Percentiles rank a stretch among this genome's conserved stretches.
Conservation (phyloP, 2,797 vertebrate genomes). For the Cynodonichthys magdalenae region DNA sequence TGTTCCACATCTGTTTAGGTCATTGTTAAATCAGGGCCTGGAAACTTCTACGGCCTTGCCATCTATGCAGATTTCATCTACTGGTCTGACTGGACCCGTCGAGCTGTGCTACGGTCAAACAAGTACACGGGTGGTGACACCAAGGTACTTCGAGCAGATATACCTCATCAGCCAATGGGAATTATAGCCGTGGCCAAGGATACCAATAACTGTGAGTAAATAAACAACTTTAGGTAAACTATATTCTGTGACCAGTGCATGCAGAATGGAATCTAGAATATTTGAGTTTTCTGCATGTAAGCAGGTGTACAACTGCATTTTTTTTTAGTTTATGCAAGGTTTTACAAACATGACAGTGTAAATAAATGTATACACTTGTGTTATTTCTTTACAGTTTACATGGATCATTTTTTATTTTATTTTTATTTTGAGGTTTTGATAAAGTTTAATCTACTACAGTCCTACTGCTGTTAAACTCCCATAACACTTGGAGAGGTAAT, state of each 20-base stretch:
- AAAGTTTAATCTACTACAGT: constrained; percentile 3
- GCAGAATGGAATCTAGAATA: constrained; percentile 30
- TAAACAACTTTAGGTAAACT: constrained; percentile 15
- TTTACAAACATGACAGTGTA: neutral
- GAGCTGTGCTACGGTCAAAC: constrained; percentile 93
- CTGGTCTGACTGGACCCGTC: constrained; percentile 96
- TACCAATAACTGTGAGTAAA: constrained; percentile 95
- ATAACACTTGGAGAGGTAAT: neutral
- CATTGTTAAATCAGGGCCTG: constrained; percentile 93
- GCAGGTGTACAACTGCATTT: neutral
- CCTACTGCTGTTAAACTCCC: neutral
- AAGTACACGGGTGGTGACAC: constrained; percentile 96
- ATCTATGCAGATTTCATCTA: constrained; percentile 95
- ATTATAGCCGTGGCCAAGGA: constrained; percentile 95
- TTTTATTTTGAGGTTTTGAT: neutral
- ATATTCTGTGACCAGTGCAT: constrained; percentile 1
- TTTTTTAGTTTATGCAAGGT: constrained; percentile 1
- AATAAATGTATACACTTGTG: neutral
- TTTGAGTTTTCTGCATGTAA: constrained; percentile 25
- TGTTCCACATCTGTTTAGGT: constrained; percentile 77
- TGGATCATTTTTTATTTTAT: neutral
- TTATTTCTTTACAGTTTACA: neutral
- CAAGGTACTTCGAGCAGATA: constrained; percentile 93
- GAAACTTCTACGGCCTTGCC: constrained; percentile 94
- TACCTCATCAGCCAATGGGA: constrained; percentile 97